Evolutionary conservation across 1,140 invertebrate species (phyloP), one percentile per base, ranked within the genome.

Genomic region (Onthophagus taurus): DNA sequence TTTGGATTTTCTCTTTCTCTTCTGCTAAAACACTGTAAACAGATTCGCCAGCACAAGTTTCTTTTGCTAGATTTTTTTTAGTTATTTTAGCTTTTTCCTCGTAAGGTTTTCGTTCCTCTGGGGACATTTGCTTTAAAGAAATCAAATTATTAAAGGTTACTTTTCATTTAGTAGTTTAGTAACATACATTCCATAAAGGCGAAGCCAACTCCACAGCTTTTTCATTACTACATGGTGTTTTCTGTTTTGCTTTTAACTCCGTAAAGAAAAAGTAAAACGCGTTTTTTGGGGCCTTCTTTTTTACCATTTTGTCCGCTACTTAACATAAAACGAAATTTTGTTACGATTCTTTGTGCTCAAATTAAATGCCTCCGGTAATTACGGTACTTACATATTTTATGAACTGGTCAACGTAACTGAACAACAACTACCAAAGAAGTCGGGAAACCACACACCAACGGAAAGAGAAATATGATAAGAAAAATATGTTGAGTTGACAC

Each of bases 251-350:
- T n/a, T n/a, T n/a, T n/a, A n/a, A n/a, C n/a, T n/a, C n/a, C n/a
- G n/a, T n/a, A n/a, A n/a, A n/a, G n/a, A n/a, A 43, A 43, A 13
- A 43, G 13, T 31, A 31, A 33, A 31, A 43, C 3, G 17, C 41
- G 14, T 43, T 43, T 9, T 6, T 5, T n/a, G 5, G 6, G 5
- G 6, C 9, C 13, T 33, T 33, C 6, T 33, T 33, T 14, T 33
- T 33, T 13, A 6, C 31, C 31, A 33, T 33, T 6, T 26, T 26
- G n/a, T n/a, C n/a, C n/a, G n/a, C n/a, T n/a, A n/a, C n/a, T n/a
- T n/a, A n/a, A n/a, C n/a, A n/a, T n/a, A n/a, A n/a, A n/a, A n/a
- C n/a, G n/a, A n/a, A 26, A n/a, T n/a, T 26, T 26, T 26, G 6
- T 26, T 7, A n/a, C 6, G n/a, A 26, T 7, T 7, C 23, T 26